These are phyloP conservation scores for Furcifer pardalis DNA, from an alignment of 2,797 vertebrate species.

Conservation along the genomic window DNA sequence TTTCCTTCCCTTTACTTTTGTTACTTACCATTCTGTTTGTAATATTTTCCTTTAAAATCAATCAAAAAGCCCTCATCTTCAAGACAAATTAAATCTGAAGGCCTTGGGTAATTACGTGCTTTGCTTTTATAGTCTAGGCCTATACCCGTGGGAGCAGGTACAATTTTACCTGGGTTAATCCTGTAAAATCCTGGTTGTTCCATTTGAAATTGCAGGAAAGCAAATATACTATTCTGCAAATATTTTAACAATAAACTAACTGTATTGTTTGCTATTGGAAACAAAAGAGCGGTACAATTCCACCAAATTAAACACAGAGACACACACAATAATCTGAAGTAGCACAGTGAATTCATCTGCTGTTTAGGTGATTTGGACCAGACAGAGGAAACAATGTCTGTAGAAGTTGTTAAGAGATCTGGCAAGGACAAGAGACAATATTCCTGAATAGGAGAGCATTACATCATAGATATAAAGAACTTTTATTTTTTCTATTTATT, in stretches of 20 bases:
- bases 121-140: not conserved
- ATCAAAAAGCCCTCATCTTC: slow-evolving; percentile 15
- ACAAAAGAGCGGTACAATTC: not conserved
- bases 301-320: no score
- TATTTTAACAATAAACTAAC: not conserved
- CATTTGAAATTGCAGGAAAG: not conserved
- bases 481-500: not conserved
- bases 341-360: not conserved
- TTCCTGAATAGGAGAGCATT: not conserved
- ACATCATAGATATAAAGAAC: not conserved
- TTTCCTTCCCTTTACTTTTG: slow-evolving; percentile 15
- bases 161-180: slow-evolving; percentile 2
- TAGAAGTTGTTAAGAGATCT: not conserved
- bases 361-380: not conserved
- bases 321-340: no score
- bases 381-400: not conserved
- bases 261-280: not conserved
- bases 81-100: slow-evolving; percentile 22
- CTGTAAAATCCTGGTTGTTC: not conserved
- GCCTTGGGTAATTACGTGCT: not conserved
- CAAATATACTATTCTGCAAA: not conserved
- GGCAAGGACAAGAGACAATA: not conserved
- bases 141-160: not conserved
- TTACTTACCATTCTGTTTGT: slow-evolving; percentile 20
- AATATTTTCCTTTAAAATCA: slow-evolving; percentile 25